Evolutionary conservation across 2,797 vertebrate genomes (phyloP), one percentile per base, ranked within the genome.

Genomic region (Rhinophrynus dorsalis): DNA sequence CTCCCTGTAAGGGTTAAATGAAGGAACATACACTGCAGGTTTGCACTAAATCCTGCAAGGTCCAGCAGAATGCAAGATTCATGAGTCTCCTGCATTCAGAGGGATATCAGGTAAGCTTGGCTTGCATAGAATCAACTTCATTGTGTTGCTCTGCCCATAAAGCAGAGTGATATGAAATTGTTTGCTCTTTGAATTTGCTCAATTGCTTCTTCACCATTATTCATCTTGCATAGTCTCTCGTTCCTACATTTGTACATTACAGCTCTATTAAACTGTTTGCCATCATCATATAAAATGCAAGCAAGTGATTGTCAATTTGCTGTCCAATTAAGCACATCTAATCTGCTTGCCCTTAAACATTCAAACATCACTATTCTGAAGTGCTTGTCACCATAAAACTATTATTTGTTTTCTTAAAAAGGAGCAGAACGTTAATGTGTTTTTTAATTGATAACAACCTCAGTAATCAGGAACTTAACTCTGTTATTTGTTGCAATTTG

Each of bases 311-410:
- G 86, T 87, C 84, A 86, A 66, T 88, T 86, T 86, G 79, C 76
- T 84, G 77, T 87, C 83, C 76, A 93, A 91, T 93, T 92, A 92
- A 84, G 86, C 76, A 82, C 81, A 85, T 86, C 87, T 92, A 90
- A 92, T 90, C 85, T 83, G 81, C 86, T 82, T 77, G 77, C 80
- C 73, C 69, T 82, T 73, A 80, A 79, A 79, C 84, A 88, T 85
- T 82, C 85, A 85, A 88, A 82, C 82, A 74, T 66, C 75, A 85
- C 83, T 79, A 85, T 86, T 85, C 83, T 91, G 73, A 78, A 90
- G 89, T 84, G 80, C 75, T 78, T 83, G 74, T 83, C 81, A 73
- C 83, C 79, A 73, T 91, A 89, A 91, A 91, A 82, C 79, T 79
- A 79, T 78, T 86, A 89, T 92, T 90, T 92, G 86, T 85, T 90